Conservation (phyloP, 2,113 vertebrate species). For the Mungos mungo region DNA sequence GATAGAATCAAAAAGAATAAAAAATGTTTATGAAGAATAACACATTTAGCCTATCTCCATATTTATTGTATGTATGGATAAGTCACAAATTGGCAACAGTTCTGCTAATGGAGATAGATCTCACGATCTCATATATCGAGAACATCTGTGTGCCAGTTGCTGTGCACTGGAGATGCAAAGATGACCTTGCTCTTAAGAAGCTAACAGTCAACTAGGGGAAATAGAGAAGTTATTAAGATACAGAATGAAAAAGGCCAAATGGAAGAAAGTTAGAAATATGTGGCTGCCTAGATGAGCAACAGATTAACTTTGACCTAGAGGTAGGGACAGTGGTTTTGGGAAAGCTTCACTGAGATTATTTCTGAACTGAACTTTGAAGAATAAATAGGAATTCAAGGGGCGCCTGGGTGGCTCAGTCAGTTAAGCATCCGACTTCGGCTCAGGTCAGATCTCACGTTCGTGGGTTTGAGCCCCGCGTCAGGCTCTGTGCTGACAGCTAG, state of each 20-base stretch:
- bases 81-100: neutral
- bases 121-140: neutral
- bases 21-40: neutral
- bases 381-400: neutral
- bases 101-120: neutral
- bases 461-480: no score
- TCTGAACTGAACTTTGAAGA: neutral
- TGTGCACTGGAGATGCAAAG: neutral
- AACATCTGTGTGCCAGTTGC: neutral
- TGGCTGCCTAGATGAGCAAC: neutral
- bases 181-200: neutral
- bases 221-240: neutral
- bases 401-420: no score
- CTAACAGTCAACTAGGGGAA: neutral
- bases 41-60: constrained; percentile 5
- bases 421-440: no score
- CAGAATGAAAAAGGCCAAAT: neutral
- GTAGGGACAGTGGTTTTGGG: neutral
- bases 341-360: neutral
- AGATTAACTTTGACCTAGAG: neutral
- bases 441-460: no score
- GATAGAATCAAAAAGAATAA: neutral
- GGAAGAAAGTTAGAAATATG: neutral
- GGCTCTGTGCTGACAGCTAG: no score
- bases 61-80: neutral